A percentile compares a stretch with the other conserved stretches of the same genome.
Evolutionary conservation across 1,140 invertebrate genomes (phyloP).

Genomic region (Drosophila santomea): DNA sequence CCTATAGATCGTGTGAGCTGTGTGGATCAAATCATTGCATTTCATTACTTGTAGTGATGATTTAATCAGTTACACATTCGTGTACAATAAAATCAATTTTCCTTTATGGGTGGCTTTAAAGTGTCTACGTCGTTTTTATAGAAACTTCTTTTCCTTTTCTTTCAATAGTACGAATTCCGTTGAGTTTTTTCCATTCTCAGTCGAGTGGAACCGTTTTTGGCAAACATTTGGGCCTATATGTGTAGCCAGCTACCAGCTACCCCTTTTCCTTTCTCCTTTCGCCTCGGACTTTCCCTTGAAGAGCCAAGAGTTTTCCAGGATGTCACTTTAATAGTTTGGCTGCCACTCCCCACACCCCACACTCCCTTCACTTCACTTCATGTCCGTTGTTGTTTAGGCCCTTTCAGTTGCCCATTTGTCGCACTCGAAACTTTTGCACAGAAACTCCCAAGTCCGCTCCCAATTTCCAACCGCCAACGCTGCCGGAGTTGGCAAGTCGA

Average conservation of each 20-base stretch:
- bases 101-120: no score
- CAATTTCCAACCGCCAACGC: background rate
- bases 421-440: slow-evolving; percentile 33
- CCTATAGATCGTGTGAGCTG: background rate
- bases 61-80: no score
- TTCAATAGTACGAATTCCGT: background rate
- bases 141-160: no score
- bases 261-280: background rate
- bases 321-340: slow-evolving; percentile 41
- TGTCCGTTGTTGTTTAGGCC: background rate
- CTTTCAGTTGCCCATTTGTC: slow-evolving; percentile 32
- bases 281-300: slow-evolving; percentile 1
- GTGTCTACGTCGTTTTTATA: no score
- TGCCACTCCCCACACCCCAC: background rate
- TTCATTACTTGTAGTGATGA: no score
- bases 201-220: slow-evolving; percentile 3
- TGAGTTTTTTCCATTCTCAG: slow-evolving; percentile 11
- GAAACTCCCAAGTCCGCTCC: slow-evolving; percentile 2
- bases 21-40: background rate
- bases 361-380: background rate
- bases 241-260: background rate
- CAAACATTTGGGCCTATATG: background rate
- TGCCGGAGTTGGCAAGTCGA: slow-evolving; percentile 11
- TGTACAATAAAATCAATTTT: no score
- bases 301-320: slow-evolving; percentile 35